Evolutionary conservation across 1,140 invertebrate species (phyloP).

Genomic region (Drosophila ficusphila): DNA sequence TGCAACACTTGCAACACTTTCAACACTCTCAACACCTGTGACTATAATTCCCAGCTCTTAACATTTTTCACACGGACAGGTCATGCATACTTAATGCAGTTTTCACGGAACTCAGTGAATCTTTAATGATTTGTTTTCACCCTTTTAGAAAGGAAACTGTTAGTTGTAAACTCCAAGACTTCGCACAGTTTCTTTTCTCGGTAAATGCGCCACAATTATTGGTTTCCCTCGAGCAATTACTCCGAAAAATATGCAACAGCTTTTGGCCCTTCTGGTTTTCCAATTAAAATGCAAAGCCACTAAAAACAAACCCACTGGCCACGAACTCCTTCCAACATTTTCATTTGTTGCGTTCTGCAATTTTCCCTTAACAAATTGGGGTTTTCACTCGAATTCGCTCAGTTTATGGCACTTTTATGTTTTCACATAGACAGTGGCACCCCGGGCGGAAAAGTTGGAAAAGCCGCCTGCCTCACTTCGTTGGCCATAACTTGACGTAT

Average conservation of each 20-base stretch:
- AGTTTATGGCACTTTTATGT: constrained; percentile 30
- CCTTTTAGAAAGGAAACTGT: too few species aligned
- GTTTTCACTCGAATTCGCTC: neutral
- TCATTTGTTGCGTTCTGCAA: constrained; percentile 66
- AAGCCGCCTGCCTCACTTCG: too few species aligned
- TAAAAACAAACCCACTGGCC: neutral
- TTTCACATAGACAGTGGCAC: neutral
- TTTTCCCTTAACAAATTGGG: constrained; percentile 39
- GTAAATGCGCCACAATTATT: neutral
- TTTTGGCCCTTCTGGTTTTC: neutral
- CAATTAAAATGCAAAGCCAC: constrained; percentile 35
- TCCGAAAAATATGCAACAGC: neutral
- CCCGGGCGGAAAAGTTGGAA: constrained; percentile 24
- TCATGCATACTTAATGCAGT: constrained; percentile 12
- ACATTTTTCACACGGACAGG: neutral
- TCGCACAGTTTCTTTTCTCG: too few species aligned
- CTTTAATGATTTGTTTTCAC: neutral
- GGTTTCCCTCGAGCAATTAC: neutral
- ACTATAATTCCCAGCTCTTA: too few species aligned
- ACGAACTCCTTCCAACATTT: constrained; percentile 20
- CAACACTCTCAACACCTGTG: neutral
- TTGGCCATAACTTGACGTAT: constrained; percentile 33
- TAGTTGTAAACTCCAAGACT: too few species aligned
- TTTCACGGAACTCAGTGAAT: neutral
- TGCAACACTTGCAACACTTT: too few species aligned